Base-by-base conservation (phyloP, 2,888 invertebrate species). In the Anoplius nigerrimus region DNA sequence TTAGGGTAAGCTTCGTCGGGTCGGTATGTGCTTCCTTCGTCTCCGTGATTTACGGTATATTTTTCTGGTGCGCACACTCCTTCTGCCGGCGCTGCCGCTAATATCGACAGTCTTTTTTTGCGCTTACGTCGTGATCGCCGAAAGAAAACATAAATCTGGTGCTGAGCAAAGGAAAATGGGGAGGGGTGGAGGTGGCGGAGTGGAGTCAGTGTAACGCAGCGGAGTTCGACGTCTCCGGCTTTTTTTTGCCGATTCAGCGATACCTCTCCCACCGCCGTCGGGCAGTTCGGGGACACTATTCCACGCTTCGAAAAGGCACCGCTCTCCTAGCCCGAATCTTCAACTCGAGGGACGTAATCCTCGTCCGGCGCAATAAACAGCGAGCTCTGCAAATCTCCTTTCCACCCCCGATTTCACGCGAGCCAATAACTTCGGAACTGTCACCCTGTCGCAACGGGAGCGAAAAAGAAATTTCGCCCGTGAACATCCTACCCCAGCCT, bases 161-260 rank as follows among this genome's bases (percentile, higher is more conserved):
- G 68, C 65, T 65, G 73, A 68, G 55, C 51, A 21, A 57, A 48
- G 46, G 20, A 21, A 46, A 53, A 69, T 53, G 55, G 54, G 16
- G 63, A 55, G 46, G 22, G 55, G 27, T 43, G 64, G 18, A 18
- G 45, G 45, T 42, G 27, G 53, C 54, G 46, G 22, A 48, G 45
- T 42, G 27, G 53, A 58, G 46, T 27, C 15, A 62, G 27, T 61
- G 60, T 54, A 53, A 57, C 53, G 42, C 63, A 57, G 45, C 60
- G 55, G 59, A 55, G 52, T 56, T 56, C 21, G 72, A 51, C n/a
- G n/a, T n/a, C n/a, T n/a, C n/a, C n/a, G n/a, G n/a, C n/a, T n/a
- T n/a, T n/a, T 67, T 78, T 78, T 61, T 67, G 76, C 69, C 64
- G 78, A 78, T 75, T 78, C 73, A 71, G 76, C 78, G 71, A 71